A percentile compares a stretch with the other conserved stretches of the same genome.
phyloP scores from a whole-genome alignment of 2,797 vertebrate species.

The Pangasius mekongensis region DNA sequence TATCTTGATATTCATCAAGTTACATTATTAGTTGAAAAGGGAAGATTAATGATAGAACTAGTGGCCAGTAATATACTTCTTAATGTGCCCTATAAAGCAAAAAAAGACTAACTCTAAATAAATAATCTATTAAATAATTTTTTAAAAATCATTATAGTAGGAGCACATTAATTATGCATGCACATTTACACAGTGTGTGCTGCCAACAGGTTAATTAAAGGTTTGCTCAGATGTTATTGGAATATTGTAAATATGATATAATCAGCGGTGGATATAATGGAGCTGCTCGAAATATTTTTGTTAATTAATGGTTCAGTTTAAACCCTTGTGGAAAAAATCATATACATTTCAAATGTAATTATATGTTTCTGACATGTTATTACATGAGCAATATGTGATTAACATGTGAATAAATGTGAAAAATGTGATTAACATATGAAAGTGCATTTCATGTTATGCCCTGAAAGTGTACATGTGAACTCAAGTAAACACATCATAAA shows the following conservation, averaged over 20 bases:
- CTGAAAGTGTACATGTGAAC: neutral
- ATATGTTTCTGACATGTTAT: neutral
- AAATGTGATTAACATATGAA: neutral
- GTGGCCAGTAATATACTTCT: neutral
- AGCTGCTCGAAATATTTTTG: neutral
- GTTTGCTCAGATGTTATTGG: conserved; percentile 4
- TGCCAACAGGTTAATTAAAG: conserved; percentile 16
- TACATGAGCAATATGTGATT: neutral
- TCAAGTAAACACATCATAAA: neutral
- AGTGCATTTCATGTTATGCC: neutral
- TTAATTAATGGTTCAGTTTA: neutral
- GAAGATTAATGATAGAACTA: neutral
- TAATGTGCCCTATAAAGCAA: too few species aligned
- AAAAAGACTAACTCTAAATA: neutral
- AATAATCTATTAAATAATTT: neutral
- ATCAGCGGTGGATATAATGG: neutral
- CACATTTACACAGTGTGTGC: neutral
- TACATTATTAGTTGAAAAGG: neutral
- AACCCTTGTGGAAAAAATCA: neutral
- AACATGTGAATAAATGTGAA: neutral
- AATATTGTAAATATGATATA: conserved; percentile 8
- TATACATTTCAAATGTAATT: neutral
- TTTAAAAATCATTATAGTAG: neutral
- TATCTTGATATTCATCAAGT: neutral
- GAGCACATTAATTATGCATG: neutral